Evolutionary conservation across 2,888 invertebrate species (phyloP), one percentile per base, ranked within the genome.

Genomic region (Tanypteryx hageni): DNA sequence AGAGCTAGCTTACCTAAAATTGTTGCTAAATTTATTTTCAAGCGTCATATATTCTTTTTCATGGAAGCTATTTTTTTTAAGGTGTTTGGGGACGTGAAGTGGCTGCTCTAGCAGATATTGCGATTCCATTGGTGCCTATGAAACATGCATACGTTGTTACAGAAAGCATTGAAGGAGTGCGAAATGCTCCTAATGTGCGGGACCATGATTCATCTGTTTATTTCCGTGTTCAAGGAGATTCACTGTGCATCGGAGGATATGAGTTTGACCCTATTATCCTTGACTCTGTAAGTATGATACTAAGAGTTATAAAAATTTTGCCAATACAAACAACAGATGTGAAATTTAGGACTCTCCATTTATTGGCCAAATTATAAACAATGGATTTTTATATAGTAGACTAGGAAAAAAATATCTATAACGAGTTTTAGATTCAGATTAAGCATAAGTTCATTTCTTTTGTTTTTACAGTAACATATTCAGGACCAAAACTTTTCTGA

Each of bases 101-200:
- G 18, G 97, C 97, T 0, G 95, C 96, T 93, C 96, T 96, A 95
- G 97, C 97, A 0, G 97, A 97, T 0, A 94, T 97, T 0, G 95
- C 96, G 92, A 96, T 99, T 18, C 99, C 99, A 0, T 94, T 98
- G 61, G 95, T 97, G 16, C 97, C 98, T 0, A 98, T 98, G 96
- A 98, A 98, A 94, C 99, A 99, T 94, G 97, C 98, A 0, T 99
- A 98, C 94, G 97, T 99, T 9, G 96, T 98, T 0, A 97, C 97
- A 0, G 98, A 98, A 93, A 96, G 96, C 0, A 97, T 98, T 18
- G 96, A 97, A 0, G 98, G 97, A 93, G 96, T 97, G 0, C 96
- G 97, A 92, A 97, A 97, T 85, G 95, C 97, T 93, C 98, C 99
- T 0, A 98, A 98, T 94, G 96, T 98, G 18, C 95, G 98, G 81